A percentile compares a stretch with the other conserved stretches of the same genome.
Conservation (phyloP, 1,140 invertebrate species). For the Pachypsylla venusta region DNA sequence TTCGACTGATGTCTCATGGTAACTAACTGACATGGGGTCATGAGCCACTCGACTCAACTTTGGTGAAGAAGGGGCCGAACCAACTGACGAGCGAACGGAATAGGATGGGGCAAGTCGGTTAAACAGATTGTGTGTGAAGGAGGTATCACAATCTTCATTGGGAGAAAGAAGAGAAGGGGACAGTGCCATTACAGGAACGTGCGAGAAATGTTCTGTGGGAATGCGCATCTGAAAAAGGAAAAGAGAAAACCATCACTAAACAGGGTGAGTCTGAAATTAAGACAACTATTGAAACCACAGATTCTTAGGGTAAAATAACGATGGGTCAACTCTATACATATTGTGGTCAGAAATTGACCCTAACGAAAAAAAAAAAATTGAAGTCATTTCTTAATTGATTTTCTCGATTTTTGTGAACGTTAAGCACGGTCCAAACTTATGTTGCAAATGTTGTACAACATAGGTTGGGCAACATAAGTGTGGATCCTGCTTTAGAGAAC, state of each 20-base stretch:
- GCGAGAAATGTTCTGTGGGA: conserved; percentile 87
- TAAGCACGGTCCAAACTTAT: too few species aligned
- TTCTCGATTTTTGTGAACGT: too few species aligned
- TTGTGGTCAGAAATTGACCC: too few species aligned
- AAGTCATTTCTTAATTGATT: conserved; percentile 8
- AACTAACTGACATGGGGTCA: conserved; percentile 36
- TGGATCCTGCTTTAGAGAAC: too few species aligned
- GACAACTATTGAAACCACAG: not conserved
- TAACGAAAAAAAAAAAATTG: conserved; percentile 2
- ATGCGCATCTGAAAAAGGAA: conserved; percentile 67
- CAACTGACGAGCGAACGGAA: conserved; percentile 34
- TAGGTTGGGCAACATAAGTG: too few species aligned
- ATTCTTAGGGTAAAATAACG: too few species aligned
- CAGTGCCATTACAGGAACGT: conserved; percentile 79
- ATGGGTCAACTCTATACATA: too few species aligned
- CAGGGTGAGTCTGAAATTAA: not conserved
- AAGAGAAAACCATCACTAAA: not conserved
- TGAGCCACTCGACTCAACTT: conserved; percentile 35
- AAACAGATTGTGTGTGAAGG: conserved; percentile 44
- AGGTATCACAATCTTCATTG: conserved; percentile 40
- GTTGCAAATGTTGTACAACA: too few species aligned
- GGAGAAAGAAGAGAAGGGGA: conserved; percentile 64
- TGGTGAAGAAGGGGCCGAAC: conserved; percentile 49
- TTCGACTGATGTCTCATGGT: conserved; percentile 12
- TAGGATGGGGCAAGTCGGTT: conserved; percentile 42